Percentiles rank a stretch among this genome's conserved stretches.
phyloP scores from a whole-genome alignment of 2,113 vertebrate genomes.

The Brachypodius melanocephalos region DNA sequence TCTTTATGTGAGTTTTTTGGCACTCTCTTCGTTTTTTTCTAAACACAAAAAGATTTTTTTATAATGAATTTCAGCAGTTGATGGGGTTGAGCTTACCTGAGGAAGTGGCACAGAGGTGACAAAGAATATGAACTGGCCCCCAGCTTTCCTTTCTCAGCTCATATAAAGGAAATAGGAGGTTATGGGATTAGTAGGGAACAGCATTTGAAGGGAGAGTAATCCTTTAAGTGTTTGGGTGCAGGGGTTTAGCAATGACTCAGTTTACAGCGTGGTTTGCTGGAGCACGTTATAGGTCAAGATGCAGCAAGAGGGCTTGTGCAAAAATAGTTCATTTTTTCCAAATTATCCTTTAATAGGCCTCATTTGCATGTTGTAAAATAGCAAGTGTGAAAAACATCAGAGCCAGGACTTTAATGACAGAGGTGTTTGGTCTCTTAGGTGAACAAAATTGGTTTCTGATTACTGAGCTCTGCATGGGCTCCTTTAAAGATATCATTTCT shows the following conservation, averaged over 20 bases:
- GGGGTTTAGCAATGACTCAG: background rate
- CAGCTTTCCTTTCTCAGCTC: background rate
- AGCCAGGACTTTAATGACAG: background rate
- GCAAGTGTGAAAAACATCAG: background rate
- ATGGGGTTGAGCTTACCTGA: background rate
- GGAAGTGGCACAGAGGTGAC: background rate
- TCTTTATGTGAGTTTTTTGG: background rate
- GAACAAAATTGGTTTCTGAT: background rate
- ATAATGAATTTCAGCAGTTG: background rate
- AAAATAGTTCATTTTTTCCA: background rate
- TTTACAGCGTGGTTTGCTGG: fast-evolving
- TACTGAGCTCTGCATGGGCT: background rate
- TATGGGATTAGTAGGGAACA: background rate
- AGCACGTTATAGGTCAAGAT: background rate
- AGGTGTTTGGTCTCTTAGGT: background rate
- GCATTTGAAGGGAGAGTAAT: background rate
- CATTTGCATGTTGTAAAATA: background rate
- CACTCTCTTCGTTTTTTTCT: background rate
- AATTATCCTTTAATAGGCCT: background rate
- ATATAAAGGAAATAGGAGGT: background rate
- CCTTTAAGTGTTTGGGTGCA: background rate
- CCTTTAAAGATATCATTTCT: background rate
- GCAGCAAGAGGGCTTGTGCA: background rate
- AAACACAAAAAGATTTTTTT: background rate
- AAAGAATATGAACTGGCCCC: background rate